Evolutionary conservation across 1,140 invertebrate species (phyloP), one percentile per base, ranked within the genome.

Genomic region (Trichogramma pretiosum): DNA sequence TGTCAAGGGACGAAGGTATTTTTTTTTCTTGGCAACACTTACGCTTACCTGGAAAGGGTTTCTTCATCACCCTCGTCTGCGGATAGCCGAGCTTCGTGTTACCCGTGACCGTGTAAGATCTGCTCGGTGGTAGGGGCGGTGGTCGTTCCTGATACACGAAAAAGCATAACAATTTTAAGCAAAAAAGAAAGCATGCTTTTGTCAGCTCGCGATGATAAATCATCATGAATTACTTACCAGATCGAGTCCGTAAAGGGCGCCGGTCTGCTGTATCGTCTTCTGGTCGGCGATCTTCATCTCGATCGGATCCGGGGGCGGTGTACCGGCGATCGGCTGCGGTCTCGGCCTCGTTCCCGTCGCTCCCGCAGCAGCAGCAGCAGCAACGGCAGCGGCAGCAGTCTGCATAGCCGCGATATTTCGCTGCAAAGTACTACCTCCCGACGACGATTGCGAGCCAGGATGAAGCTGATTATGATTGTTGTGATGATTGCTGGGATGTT

Each of bases 1-100:
- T n/a, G n/a, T n/a, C n/a, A n/a, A n/a, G n/a, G n/a, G n/a, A n/a
- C n/a, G n/a, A n/a, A n/a, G n/a, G n/a, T n/a, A n/a, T n/a, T n/a
- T n/a, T n/a, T n/a, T n/a, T n/a, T n/a, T n/a, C n/a, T n/a, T n/a
- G n/a, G n/a, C n/a, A n/a, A n/a, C n/a, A n/a, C n/a, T n/a, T n/a
- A n/a, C n/a, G n/a, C n/a, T n/a, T n/a, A 83, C 82, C 82, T 65
- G 85, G 84, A 73, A 85, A 95, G 52, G 87, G 83, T 76, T 85
- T 84, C 68, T 90, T 89, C 87, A 94, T 90, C 19, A 89, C 74
- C 61, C 92, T 79, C 43, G 83, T 88, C 72, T 95, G 92, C 24
- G 92, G 92, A 73, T 93, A 94, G 50, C 87, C 83, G 46, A 94
- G 68, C 73, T 93, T 93, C n/a, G 88, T 87, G 68, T 93, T 93